phyloP scores from a whole-genome alignment of 2,113 vertebrate species.

The Rattus norvegicus region GRCr8 NC_086037.1:48336001-48336500 shows the following conservation, averaged over 20 bases:
- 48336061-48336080: background rate
- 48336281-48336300: conserved; percentile 24
- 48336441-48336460: conserved; percentile 16
- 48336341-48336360: no score
- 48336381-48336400: no score
- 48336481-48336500: background rate
- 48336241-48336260: conserved; percentile 44
- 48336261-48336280: conserved; percentile 14
- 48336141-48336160: conserved; percentile 21
- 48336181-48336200: conserved; percentile 52
- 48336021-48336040: conserved; percentile 14
- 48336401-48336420: no score
- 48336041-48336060: conserved; percentile 26
- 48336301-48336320: background rate
- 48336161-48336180: conserved; percentile 9
- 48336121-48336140: background rate
- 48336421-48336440: no score
- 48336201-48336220: conserved; percentile 31
- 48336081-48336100: conserved; percentile 47
- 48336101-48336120: conserved; percentile 46
- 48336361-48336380: no score
- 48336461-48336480: background rate
- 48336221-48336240: background rate
- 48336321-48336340: background rate
- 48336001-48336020: conserved; percentile 57